These are phyloP conservation scores for Pediacus dermestoides DNA, from an alignment of 2,888 invertebrate species.

Conservation along the genomic window DNA sequence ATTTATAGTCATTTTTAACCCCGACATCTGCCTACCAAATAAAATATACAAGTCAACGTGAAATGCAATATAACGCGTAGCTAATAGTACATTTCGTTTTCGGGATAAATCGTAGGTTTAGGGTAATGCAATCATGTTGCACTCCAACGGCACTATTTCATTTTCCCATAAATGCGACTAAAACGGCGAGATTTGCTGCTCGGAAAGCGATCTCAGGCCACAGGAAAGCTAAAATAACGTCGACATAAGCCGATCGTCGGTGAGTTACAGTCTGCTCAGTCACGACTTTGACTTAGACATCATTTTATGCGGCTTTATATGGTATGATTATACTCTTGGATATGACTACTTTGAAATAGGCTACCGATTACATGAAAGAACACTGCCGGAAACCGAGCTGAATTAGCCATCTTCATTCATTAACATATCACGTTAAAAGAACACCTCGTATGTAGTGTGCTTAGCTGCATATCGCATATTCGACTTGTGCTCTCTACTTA, in stretches of 20 bases:
- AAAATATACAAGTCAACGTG: conserved; percentile 7
- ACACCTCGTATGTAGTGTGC: no score
- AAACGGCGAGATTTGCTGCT: conserved; percentile 17
- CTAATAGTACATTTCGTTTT: conserved; percentile 10
- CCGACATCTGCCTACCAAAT: conserved; percentile 13
- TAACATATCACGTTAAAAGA: conserved; percentile 1
- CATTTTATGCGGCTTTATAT: conserved; percentile 32
- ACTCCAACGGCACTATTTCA: conserved; percentile 13
- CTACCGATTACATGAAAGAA: conserved; percentile 13
- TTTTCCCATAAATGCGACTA: conserved; percentile 20
- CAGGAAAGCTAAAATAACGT: conserved; percentile 19
- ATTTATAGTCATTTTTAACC: conserved; percentile 11
- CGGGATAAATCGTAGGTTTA: conserved; percentile 15
- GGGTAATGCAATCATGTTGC: conserved; percentile 16
- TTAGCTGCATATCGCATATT: no score
- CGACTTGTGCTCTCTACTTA: no score
- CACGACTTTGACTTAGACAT: conserved; percentile 34
- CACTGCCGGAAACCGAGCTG: conserved; percentile 15
- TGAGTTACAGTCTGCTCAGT: conserved; percentile 25
- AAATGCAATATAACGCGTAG: conserved; percentile 11
- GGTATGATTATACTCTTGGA: conserved; percentile 26
- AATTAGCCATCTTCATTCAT: conserved; percentile 15
- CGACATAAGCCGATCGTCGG: conserved; percentile 21
- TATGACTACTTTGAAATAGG: conserved; percentile 13
- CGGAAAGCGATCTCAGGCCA: conserved; percentile 8